These are phyloP conservation scores for Scaptodrosophila latifasciaeformis DNA, from an alignment of 2,888 invertebrate species.

Conservation along the genomic window DNA sequence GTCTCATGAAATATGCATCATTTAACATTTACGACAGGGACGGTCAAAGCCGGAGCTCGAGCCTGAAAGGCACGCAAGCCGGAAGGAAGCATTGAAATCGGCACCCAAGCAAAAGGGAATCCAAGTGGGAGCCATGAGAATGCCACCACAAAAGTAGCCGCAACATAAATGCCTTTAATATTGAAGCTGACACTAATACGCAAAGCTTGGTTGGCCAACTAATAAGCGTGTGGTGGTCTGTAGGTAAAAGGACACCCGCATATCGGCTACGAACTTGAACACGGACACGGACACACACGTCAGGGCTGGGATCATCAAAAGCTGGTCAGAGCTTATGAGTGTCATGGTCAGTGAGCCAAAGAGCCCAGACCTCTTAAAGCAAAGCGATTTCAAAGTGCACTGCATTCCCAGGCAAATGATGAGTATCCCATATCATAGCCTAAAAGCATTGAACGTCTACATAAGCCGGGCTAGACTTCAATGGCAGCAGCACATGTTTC, in stretches of 20 bases:
- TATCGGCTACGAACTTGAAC: background rate
- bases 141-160: conserved; percentile 24
- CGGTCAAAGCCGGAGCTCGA: background rate
- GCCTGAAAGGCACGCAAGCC: conserved; percentile 1
- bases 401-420: conserved; percentile 37
- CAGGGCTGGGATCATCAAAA: background rate
- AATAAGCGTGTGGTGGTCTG: conserved; percentile 59
- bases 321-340: conserved; percentile 1
- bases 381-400: background rate
- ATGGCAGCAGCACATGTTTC: background rate
- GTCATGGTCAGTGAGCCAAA: conserved; percentile 19
- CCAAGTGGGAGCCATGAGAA: background rate
- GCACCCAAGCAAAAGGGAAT: background rate
- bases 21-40: conserved; percentile 42
- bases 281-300: too few species aligned
- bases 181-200: conserved; percentile 60
- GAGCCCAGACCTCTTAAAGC: conserved; percentile 11
- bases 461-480: conserved; percentile 46
- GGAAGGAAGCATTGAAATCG: conserved; percentile 4
- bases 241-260: conserved; percentile 11
- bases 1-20: conserved; percentile 61
- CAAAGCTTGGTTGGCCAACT: conserved; percentile 56
- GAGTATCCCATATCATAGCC: conserved; percentile 58
- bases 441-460: conserved; percentile 51
- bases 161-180: conserved; percentile 54